Conservation (phyloP, 1,140 invertebrate genomes). For the Diprion similis region DNA sequence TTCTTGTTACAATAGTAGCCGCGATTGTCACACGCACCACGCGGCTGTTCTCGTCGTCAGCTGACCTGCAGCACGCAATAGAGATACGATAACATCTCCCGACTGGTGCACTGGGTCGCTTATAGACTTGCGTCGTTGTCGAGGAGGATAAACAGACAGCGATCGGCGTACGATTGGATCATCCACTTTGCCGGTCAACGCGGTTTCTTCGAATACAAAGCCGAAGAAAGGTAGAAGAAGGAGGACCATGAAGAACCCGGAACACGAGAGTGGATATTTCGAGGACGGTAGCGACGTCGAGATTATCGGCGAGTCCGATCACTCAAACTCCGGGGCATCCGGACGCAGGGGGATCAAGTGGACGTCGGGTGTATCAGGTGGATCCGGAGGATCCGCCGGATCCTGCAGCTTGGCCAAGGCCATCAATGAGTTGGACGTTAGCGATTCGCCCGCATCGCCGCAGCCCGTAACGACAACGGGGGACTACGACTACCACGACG, state of each 20-base stretch:
- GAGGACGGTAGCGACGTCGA: slow-evolving; percentile 49
- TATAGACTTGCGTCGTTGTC: too few species aligned
- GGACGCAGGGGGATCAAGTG: slow-evolving; percentile 6
- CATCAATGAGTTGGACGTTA: slow-evolving; percentile 39
- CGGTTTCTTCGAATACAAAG: neutral
- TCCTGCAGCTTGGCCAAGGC: slow-evolving; percentile 38
- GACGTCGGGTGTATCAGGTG: slow-evolving; percentile 3
- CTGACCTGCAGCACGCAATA: too few species aligned
- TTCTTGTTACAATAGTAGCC: too few species aligned
- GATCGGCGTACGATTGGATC: neutral
- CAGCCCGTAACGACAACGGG: slow-evolving; percentile 27
- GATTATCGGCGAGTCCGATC: slow-evolving; percentile 21
- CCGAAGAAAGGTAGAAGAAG: neutral
- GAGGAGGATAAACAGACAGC: too few species aligned
- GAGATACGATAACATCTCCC: too few species aligned
- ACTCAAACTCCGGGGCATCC: neutral
- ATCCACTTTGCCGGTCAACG: neutral
- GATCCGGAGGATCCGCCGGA: slow-evolving; percentile 23
- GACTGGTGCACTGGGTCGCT: too few species aligned
- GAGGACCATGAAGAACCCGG: slow-evolving; percentile 43
- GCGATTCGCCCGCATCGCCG: slow-evolving; percentile 42
- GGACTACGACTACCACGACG: neutral
- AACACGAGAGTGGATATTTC: slow-evolving; percentile 54
- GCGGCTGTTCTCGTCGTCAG: too few species aligned
- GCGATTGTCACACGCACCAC: too few species aligned